These are phyloP conservation scores for Athalia circularis DNA, from an alignment of 2,888 invertebrate species.

Conservation along the genomic window DNA sequence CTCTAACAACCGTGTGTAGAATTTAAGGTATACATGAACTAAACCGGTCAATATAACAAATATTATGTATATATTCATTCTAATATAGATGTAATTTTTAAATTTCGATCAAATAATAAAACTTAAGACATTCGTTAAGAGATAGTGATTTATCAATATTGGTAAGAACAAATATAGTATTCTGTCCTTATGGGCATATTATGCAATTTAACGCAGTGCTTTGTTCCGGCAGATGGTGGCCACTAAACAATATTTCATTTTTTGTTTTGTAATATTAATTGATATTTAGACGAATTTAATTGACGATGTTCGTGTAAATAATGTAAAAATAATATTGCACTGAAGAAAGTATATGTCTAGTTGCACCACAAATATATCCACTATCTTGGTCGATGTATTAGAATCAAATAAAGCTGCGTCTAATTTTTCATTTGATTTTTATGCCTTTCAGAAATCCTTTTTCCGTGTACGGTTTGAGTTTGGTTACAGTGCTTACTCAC, in stretches of 20 bases:
- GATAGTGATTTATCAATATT: constrained; percentile 27
- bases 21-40: constrained; percentile 22
- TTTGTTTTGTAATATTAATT: constrained; percentile 11
- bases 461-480: neutral
- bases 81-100: constrained; percentile 34
- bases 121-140: constrained; percentile 33
- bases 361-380: constrained; percentile 38
- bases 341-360: constrained; percentile 28
- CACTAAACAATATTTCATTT: constrained; percentile 15
- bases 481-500: neutral
- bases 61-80: constrained; percentile 37
- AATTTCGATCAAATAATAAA: constrained; percentile 33
- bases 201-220: constrained; percentile 38
- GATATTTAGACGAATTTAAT: constrained; percentile 18
- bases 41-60: constrained; percentile 35
- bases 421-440: constrained; percentile 41
- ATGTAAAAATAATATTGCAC: constrained; percentile 25
- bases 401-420: constrained; percentile 37
- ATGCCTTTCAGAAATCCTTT: neutral
- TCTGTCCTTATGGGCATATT: neutral
- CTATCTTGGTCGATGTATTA: constrained; percentile 39
- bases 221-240: constrained; percentile 1
- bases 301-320: constrained; percentile 36
- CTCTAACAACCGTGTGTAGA: constrained; percentile 18
- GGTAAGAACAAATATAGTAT: constrained; percentile 23